Conservation (phyloP, 2,113 vertebrate genomes). For the Opisthocomus hoazin region DNA sequence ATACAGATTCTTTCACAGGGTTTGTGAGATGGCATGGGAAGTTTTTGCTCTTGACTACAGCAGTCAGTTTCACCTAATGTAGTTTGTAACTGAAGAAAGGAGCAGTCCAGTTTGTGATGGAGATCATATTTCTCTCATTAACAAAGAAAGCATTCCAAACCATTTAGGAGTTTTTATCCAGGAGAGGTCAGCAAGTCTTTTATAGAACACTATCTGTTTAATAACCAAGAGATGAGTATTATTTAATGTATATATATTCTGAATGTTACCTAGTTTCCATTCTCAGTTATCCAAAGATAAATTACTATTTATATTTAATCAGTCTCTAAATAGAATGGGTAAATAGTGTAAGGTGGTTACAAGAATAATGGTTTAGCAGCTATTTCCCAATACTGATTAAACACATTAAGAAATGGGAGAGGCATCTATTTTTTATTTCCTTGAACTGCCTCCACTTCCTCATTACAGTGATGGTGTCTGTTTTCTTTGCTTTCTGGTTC, state of each 20-base stretch:
- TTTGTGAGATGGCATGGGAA: background rate
- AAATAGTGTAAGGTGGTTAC: background rate
- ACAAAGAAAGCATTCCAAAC: background rate
- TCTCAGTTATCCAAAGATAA: background rate
- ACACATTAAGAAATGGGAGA: background rate
- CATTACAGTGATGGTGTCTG: background rate
- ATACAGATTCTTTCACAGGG: background rate
- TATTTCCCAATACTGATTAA: background rate
- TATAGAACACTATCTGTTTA: background rate
- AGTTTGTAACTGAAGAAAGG: background rate
- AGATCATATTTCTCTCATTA: background rate
- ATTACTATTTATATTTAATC: background rate
- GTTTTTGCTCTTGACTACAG: background rate
- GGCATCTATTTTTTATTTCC: background rate
- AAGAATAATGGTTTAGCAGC: background rate
- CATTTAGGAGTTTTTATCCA: background rate
- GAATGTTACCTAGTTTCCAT: background rate
- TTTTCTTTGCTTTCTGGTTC: background rate
- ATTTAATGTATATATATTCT: background rate
- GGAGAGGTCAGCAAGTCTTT: background rate
- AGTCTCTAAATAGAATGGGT: background rate
- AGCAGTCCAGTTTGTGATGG: background rate
- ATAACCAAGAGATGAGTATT: background rate
- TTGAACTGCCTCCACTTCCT: background rate
- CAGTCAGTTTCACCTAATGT: background rate